Percentiles rank a stretch among this genome's conserved stretches.
These are phyloP conservation scores for Oreotragus oreotragus DNA, from an alignment of 2,113 vertebrate species.

Conservation along the genomic window DNA sequence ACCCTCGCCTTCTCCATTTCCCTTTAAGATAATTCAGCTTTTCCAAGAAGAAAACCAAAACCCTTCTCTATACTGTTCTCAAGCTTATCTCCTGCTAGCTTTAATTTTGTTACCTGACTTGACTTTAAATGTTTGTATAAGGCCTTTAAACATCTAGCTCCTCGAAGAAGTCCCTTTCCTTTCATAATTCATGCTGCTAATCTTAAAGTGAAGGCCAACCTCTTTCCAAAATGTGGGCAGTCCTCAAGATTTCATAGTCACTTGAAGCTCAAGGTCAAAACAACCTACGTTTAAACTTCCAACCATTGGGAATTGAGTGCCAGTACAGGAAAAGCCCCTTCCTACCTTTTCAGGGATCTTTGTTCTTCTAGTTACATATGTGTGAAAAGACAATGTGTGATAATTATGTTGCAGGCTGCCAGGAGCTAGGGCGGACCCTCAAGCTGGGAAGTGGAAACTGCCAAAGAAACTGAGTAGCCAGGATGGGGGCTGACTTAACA, in stretches of 20 bases:
- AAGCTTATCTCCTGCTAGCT: neutral
- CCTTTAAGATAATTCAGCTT: neutral
- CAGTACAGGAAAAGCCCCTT: neutral
- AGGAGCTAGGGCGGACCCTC: neutral
- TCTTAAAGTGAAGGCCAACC: slow-evolving; percentile 19
- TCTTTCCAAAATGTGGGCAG: neutral
- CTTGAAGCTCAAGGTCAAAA: slow-evolving; percentile 47
- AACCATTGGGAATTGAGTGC: neutral
- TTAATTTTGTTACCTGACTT: neutral
- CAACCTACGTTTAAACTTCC: neutral
- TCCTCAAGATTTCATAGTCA: neutral
- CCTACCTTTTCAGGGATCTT: neutral
- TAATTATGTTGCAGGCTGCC: neutral
- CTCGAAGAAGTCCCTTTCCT: slow-evolving; percentile 16
- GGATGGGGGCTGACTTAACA: slow-evolving; percentile 24
- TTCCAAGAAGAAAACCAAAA: neutral
- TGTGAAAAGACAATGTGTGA: slow-evolving; percentile 8
- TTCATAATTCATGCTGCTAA: slow-evolving; percentile 4
- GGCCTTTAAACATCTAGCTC: slow-evolving; percentile 7
- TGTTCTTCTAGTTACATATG: neutral
- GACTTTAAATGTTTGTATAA: neutral
- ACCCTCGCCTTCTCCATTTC: neutral
- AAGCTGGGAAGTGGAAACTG: slow-evolving; percentile 18
- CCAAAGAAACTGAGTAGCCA: slow-evolving; percentile 1
- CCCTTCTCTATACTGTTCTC: neutral